phyloP scores from a whole-genome alignment of 2,888 invertebrate genomes.

The Tenthredo scrophulariae region DNA sequence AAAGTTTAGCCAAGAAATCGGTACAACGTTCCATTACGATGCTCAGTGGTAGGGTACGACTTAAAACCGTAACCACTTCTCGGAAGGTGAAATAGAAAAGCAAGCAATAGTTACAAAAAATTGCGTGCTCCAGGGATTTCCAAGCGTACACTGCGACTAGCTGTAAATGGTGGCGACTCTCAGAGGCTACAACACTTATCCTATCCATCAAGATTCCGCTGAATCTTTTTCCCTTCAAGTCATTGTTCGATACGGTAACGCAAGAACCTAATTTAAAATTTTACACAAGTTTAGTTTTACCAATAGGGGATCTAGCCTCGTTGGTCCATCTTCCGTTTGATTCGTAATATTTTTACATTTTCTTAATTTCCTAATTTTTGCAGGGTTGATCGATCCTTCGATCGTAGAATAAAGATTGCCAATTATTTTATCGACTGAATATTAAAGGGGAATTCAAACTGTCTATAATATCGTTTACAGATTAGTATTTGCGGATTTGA shows the following conservation, averaged over 20 bases:
- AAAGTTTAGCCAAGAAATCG: conserved; percentile 40
- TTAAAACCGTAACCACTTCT: conserved; percentile 44
- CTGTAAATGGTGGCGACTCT: conserved; percentile 2
- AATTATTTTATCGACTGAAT: not conserved
- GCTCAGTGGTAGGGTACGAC: not conserved
- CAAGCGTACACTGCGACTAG: not conserved
- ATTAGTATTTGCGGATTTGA: conserved; percentile 34
- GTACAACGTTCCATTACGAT: conserved; percentile 33
- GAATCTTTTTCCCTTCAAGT: conserved; percentile 16
- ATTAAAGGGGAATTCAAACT: not conserved
- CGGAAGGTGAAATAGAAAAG: conserved; percentile 48
- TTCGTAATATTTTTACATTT: not conserved
- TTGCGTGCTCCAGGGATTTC: conserved; percentile 35
- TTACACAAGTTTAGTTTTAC: conserved; percentile 17
- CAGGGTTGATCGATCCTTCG: not conserved
- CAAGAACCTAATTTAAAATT: conserved; percentile 29
- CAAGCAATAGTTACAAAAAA: conserved; percentile 21
- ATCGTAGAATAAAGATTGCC: not conserved
- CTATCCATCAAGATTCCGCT: conserved; percentile 42
- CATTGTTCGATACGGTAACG: conserved; percentile 24
- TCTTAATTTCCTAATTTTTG: not conserved
- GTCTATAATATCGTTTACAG: not conserved
- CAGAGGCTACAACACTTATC: conserved; percentile 14
- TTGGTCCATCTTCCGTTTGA: not conserved
- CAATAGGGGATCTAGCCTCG: not conserved